phyloP scores from a whole-genome alignment of 2,797 vertebrate genomes.

The Lerista edwardsae region DNA sequence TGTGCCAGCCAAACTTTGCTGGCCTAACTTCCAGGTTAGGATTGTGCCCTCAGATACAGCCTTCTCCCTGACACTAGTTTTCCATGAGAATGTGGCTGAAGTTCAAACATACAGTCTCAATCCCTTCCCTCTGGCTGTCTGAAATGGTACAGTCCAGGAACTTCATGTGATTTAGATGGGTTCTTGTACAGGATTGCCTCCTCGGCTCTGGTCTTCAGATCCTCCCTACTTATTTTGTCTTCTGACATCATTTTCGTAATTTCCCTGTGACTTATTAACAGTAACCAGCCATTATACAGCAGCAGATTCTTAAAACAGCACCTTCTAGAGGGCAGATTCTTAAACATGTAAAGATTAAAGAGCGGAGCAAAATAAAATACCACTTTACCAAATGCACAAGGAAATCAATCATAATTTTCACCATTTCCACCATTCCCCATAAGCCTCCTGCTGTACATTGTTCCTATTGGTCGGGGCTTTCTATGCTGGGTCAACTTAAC shows the following conservation, averaged over 20 bases:
- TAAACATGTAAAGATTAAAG: background rate
- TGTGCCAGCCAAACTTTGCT: too few relatives aligned
- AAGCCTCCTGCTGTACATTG: conserved; percentile 13
- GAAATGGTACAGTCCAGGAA: background rate
- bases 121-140: background rate
- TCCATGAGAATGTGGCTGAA: background rate
- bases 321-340: background rate
- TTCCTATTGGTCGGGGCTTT: conserved; percentile 34
- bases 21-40: too few relatives aligned
- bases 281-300: background rate
- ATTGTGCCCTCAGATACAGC: too few relatives aligned
- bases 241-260: background rate
- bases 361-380: too few relatives aligned
- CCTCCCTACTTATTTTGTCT: background rate
- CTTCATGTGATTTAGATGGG: background rate
- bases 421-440: background rate
- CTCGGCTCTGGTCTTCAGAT: background rate
- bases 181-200: background rate
- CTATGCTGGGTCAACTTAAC: conserved; percentile 37
- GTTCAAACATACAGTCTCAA: background rate
- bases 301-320: too few relatives aligned
- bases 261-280: background rate
- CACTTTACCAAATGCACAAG: background rate
- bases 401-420: background rate
- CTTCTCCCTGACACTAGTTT: background rate